A percentile compares a stretch with the other conserved stretches of the same genome.
Conservation (phyloP, 2,113 vertebrate species). For the Brachionichthys hirsutus region DNA sequence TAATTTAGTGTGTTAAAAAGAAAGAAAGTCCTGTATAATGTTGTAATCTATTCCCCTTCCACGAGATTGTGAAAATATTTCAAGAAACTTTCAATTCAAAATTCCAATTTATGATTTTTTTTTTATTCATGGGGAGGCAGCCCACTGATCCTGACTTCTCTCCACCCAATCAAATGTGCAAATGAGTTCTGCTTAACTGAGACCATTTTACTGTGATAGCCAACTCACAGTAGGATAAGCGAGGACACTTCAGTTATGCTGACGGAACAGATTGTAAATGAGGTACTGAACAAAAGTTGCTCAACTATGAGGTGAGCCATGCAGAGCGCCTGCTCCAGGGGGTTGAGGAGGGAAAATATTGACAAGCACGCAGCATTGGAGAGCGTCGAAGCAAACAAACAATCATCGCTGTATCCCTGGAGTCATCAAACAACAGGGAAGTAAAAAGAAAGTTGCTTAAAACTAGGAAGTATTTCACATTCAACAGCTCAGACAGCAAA, state of each 20-base stretch:
- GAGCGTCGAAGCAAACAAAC: conserved; percentile 47
- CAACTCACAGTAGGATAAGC: conserved; percentile 15
- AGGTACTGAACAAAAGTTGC: conserved; percentile 26
- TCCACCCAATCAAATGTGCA: too few relatives aligned
- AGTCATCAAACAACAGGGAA: conserved; percentile 28
- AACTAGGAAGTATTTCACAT: conserved; percentile 42
- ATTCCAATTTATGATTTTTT: too few relatives aligned
- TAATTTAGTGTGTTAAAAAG: conserved; percentile 7
- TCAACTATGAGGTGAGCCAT: conserved; percentile 28
- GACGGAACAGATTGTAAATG: conserved; percentile 48
- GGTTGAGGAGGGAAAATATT: conserved; percentile 38
- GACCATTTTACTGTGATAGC: conserved; percentile 38
- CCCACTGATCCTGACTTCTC: too few relatives aligned
- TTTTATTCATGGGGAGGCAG: too few relatives aligned
- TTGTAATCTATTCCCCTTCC: too few relatives aligned
- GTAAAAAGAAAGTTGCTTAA: conserved; percentile 27
- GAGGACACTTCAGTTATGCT: conserved; percentile 37
- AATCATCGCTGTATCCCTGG: conserved; percentile 52
- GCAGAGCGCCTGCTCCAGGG: conserved; percentile 33
- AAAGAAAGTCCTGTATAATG: too few relatives aligned
- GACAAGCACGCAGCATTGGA: conserved; percentile 50
- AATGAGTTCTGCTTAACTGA: conserved; percentile 19
- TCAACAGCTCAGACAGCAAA: conserved; percentile 25
- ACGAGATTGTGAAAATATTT: too few relatives aligned
- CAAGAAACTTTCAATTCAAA: too few relatives aligned